phyloP scores from a whole-genome alignment of 2,797 vertebrate species.

The Lophius americanus region DNA sequence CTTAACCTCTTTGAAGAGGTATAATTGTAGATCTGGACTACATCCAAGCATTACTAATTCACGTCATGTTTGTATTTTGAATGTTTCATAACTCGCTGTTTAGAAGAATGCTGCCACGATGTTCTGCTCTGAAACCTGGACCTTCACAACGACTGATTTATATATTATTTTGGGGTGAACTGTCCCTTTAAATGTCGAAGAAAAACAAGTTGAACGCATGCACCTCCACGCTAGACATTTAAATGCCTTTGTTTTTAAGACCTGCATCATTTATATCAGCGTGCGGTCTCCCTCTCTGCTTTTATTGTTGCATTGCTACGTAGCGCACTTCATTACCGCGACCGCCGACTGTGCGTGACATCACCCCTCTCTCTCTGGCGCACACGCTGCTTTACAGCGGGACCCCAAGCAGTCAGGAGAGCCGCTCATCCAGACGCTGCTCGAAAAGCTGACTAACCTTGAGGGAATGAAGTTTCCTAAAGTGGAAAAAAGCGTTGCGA shows the following conservation, averaged over 20 bases:
- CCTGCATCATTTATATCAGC: neutral
- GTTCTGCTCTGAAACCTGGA: no score
- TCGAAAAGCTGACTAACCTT: neutral
- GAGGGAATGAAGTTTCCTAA: neutral
- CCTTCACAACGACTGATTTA: no score
- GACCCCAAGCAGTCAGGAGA: neutral
- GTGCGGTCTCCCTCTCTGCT: neutral
- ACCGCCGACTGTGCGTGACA: neutral
- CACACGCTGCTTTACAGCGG: neutral
- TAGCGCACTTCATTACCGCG: conserved; percentile 3
- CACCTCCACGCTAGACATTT: neutral
- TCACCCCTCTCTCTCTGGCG: neutral
- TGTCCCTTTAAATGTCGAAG: neutral
- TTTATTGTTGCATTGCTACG: neutral
- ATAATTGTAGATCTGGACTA: no score
- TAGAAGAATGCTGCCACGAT: no score
- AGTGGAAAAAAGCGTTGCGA: no score
- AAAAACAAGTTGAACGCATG: neutral
- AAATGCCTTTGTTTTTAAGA: neutral
- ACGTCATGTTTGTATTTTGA: no score
- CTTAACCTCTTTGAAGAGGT: no score
- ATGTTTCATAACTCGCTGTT: no score
- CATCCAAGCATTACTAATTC: no score
- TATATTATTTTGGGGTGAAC: no score
- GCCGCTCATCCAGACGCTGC: neutral